A percentile compares a stretch with the other conserved stretches of the same genome.
Evolutionary conservation across 1,140 invertebrate genomes (phyloP).

Genomic region (Choristoneura fumiferana): DNA sequence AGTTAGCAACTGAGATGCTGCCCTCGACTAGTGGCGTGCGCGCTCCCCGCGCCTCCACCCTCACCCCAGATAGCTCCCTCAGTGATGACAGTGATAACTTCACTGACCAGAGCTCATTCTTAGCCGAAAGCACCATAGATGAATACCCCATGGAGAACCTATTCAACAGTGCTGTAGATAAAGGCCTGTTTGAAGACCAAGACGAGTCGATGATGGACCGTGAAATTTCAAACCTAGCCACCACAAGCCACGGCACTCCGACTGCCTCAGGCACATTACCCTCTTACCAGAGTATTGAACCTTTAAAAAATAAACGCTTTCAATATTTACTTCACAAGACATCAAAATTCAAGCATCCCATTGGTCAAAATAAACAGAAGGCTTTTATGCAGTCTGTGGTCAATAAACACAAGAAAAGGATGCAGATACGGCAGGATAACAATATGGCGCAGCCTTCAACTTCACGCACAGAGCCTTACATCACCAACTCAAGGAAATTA

Average conservation of each 20-base stretch:
- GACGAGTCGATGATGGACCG: slow-evolving; percentile 70
- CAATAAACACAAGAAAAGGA: slow-evolving; percentile 75
- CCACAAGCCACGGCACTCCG: slow-evolving; percentile 62
- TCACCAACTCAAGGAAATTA: slow-evolving; percentile 51
- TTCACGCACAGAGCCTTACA: slow-evolving; percentile 62
- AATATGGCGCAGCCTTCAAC: slow-evolving; percentile 64
- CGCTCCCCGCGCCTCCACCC: slow-evolving; percentile 53
- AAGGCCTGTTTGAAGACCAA: slow-evolving; percentile 68
- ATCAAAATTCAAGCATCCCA: slow-evolving; percentile 75
- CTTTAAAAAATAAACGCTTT: slow-evolving; percentile 72
- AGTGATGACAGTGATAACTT: slow-evolving; percentile 70
- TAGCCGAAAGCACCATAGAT: slow-evolving; percentile 71
- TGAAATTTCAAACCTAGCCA: slow-evolving; percentile 71
- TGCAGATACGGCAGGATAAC: slow-evolving; percentile 50
- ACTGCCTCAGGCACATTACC: slow-evolving; percentile 55
- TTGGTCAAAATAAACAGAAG: slow-evolving; percentile 73
- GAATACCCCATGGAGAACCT: slow-evolving; percentile 74
- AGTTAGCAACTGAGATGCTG: slow-evolving; percentile 48
- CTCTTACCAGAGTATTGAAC: slow-evolving; percentile 71
- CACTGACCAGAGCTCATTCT: slow-evolving; percentile 69
- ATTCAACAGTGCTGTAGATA: slow-evolving; percentile 71
- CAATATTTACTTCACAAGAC: slow-evolving; percentile 77
- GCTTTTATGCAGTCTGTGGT: slow-evolving; percentile 75
- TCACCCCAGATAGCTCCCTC: slow-evolving; percentile 57
- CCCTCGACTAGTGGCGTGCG: slow-evolving; percentile 54